Percentiles rank a stretch among this genome's conserved stretches.
Conservation (phyloP, 2,888 invertebrate species). For the Sepioteuthis lessoniana region DNA sequence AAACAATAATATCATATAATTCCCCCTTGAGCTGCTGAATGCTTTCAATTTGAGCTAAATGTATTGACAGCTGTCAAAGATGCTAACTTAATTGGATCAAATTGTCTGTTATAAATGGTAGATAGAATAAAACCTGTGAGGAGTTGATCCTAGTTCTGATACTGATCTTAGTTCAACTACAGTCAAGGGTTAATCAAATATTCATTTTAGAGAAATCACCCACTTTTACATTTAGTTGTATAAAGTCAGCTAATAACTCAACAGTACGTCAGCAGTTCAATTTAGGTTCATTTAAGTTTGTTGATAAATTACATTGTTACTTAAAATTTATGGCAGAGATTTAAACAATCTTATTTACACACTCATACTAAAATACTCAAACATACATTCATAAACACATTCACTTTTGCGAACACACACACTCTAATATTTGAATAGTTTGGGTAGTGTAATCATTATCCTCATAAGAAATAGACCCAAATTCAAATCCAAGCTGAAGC, state of each 20-base stretch:
- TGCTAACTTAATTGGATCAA: background rate
- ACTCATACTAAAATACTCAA: too few relatives aligned
- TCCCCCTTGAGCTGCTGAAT: background rate
- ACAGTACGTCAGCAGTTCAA: background rate
- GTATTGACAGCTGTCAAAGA: background rate
- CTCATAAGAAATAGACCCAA: too few relatives aligned
- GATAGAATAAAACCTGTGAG: background rate
- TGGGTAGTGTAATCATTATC: too few relatives aligned
- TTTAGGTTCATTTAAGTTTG: background rate
- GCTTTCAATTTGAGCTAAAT: background rate
- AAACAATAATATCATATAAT: background rate
- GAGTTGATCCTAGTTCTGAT: too few relatives aligned
- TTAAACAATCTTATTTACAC: too few relatives aligned
- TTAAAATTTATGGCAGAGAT: background rate
- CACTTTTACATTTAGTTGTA: background rate
- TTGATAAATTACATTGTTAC: background rate
- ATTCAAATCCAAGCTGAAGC: too few relatives aligned
- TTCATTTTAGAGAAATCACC: background rate
- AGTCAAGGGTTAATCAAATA: background rate
- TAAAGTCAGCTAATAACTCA: background rate
- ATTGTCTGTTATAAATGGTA: background rate
- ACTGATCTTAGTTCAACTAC: background rate
- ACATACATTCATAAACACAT: too few relatives aligned
- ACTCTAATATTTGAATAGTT: too few relatives aligned
- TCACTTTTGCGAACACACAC: too few relatives aligned